Conservation (phyloP, 2,888 invertebrate species). For the Didymodactylos carnosus region DNA sequence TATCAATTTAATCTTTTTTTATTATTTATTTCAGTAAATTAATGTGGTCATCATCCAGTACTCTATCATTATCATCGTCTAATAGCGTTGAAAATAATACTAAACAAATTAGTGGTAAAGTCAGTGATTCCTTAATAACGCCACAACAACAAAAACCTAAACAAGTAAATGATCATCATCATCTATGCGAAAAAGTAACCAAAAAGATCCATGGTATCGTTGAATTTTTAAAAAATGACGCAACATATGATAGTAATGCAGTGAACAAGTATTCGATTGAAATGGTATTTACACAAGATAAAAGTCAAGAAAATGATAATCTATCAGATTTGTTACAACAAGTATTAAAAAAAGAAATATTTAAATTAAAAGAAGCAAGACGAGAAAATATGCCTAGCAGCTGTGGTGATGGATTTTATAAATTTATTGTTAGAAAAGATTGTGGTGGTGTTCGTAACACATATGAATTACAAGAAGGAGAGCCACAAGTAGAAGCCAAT, state of each 20-base stretch:
- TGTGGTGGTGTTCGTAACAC: background rate
- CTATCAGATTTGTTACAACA: background rate
- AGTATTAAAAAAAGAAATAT: background rate
- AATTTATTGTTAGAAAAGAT: background rate
- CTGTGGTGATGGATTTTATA: background rate
- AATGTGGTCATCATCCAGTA: too few relatives aligned
- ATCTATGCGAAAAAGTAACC: background rate
- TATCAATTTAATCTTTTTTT: background rate
- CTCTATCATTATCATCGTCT: too few relatives aligned
- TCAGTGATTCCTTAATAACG: too few relatives aligned
- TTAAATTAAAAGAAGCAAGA: background rate
- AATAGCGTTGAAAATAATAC: too few relatives aligned
- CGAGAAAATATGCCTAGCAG: background rate
- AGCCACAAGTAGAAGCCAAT: background rate
- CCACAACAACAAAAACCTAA: too few relatives aligned
- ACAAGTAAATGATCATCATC: too few relatives aligned
- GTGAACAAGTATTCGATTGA: background rate
- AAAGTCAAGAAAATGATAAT: background rate
- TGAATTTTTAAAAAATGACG: background rate
- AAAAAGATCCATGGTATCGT: background rate
- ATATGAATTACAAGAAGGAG: background rate
- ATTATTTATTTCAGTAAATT: background rate
- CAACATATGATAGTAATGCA: background rate
- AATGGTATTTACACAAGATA: background rate
- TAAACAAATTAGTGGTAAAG: too few relatives aligned